Evolutionary conservation across 2,888 invertebrate species (phyloP).

Genomic region (Zele albiditarsus): DNA sequence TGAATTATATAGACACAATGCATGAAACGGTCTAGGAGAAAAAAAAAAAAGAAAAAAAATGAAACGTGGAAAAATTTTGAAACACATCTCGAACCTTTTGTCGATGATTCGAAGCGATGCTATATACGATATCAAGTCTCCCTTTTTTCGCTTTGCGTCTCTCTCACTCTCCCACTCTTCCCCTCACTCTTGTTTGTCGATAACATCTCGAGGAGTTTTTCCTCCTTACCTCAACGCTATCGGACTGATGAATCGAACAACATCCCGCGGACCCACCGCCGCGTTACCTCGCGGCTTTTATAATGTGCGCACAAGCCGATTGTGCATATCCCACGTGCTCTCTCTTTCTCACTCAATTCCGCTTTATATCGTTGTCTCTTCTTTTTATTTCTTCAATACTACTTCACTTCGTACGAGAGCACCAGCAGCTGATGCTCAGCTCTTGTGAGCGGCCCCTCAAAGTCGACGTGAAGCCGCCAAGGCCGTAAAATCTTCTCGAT

Average conservation of each 20-base stretch:
- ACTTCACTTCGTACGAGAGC: background rate
- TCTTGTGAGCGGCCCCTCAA: constrained; percentile 1
- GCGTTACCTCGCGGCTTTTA: constrained; percentile 34
- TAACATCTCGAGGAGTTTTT: constrained; percentile 36
- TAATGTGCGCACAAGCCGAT: background rate
- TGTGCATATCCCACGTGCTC: constrained; percentile 9
- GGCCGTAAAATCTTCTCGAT: constrained; percentile 16
- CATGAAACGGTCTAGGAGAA: background rate
- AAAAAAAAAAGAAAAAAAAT: background rate
- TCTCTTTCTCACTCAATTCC: background rate
- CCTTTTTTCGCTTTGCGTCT: background rate
- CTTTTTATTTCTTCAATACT: constrained; percentile 31
- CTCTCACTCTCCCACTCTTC: background rate
- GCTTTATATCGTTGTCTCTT: background rate
- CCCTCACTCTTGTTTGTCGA: background rate
- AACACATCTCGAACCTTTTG: constrained; percentile 28
- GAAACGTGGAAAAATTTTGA: background rate
- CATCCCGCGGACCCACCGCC: constrained; percentile 38
- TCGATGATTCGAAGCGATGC: constrained; percentile 27
- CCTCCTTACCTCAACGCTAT: constrained; percentile 25
- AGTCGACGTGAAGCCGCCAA: constrained; percentile 10
- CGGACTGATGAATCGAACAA: constrained; percentile 42
- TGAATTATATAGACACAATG: background rate
- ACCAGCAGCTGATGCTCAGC: background rate
- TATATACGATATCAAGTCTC: constrained; percentile 11